phyloP scores from a whole-genome alignment of 2,888 invertebrate genomes.

The Rhorus exstirpatorius region DNA sequence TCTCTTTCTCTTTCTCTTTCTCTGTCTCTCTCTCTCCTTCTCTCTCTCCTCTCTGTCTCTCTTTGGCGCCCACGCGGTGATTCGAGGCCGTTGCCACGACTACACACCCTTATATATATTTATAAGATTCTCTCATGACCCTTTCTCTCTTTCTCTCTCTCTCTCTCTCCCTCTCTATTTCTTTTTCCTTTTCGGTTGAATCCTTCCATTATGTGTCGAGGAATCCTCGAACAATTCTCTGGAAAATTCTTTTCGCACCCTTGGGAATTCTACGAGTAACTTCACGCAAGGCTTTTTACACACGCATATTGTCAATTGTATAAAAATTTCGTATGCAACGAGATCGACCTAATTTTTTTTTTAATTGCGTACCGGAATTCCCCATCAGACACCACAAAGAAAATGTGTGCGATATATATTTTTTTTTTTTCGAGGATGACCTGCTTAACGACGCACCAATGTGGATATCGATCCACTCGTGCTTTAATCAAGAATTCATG shows the following conservation, averaged over 20 bases:
- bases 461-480: slow-evolving; percentile 30
- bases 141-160: slow-evolving; percentile 1
- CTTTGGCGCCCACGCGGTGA: slow-evolving; percentile 67
- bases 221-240: slow-evolving; percentile 21
- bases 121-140: slow-evolving; percentile 41
- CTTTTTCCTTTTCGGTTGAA: background rate
- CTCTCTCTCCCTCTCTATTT: background rate
- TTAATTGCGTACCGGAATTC: background rate
- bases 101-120: slow-evolving; percentile 67
- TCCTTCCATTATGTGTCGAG: slow-evolving; percentile 35
- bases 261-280: slow-evolving; percentile 6
- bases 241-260: slow-evolving; percentile 19
- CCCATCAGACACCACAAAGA: background rate
- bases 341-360: background rate
- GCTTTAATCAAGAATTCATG: slow-evolving; percentile 24
- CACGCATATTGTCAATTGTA: slow-evolving; percentile 14
- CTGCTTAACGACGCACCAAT: background rate
- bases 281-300: background rate
- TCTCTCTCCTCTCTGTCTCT: slow-evolving; percentile 25
- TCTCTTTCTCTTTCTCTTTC: slow-evolving; percentile 27
- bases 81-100: slow-evolving; percentile 80
- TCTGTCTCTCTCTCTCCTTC: slow-evolving; percentile 55
- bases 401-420: background rate
- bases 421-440: background rate
- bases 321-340: background rate